Evolutionary conservation across 2,113 vertebrate genomes (phyloP), one percentile per base, ranked within the genome.

Genomic region (Potamarius usumacintae): DNA sequence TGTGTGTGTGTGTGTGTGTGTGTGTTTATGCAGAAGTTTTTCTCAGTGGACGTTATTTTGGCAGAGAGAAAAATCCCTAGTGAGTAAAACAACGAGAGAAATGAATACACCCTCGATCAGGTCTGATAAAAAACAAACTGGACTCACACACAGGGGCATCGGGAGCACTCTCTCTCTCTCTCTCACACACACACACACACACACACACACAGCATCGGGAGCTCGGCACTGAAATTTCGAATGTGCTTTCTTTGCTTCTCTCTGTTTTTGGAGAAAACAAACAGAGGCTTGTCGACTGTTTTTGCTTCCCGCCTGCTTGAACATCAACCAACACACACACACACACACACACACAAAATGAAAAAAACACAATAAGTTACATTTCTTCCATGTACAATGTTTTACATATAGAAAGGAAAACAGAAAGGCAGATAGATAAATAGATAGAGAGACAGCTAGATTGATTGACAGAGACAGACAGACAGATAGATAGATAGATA

Each of bases 211-310:
- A 18, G 80, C 30, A 42, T 42, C 57, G 34, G 55, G 80, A 62
- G 80, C 53, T 81, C 53, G 7, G 80, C 2, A 22, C 84, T 53
- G 58, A 86, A 88, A 91, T 65, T 67, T 84, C 57, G 30, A 55
- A 53, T 25, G 53, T 90, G 88, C 90, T 92, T 92, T 84, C 89
- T 84, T 80, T 86, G 79, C 85, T 60, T 85, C 84, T 76, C 71
- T 79, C 42, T 86, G 85, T 80, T 86, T 80, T 80, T 60, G 76
- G 20, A 86, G 60, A 62, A 86, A 86, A 79, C 72, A 86, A 86
- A 78, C 74, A 80, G 17, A 63, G 72, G 72, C 55, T 76, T 58
- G 53, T 65, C 34, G 12, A 78, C 50, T 78, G 67, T 84, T 84
- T 58, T 84, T 72, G 69, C 67, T 84, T 67, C 30, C 67, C 6